Evolutionary conservation across 2,888 invertebrate genomes (phyloP), one percentile per base, ranked within the genome.

Genomic region (Cheilosia soror): DNA sequence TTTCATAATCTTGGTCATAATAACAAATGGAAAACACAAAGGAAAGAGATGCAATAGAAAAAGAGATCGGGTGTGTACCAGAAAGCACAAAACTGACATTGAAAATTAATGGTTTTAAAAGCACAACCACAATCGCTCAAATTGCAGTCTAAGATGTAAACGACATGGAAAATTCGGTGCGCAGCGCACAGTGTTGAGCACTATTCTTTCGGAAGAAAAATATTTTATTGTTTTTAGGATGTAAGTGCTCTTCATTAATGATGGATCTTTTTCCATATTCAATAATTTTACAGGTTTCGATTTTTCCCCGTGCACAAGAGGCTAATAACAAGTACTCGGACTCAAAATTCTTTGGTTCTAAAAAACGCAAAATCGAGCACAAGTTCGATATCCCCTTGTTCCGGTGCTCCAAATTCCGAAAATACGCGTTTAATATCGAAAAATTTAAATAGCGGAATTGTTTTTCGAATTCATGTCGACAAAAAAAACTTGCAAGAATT

Each of bases 31-130:
- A 47, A 9, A 47, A 20, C 4, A n/a, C 3, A 44, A 44, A 44
- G 20, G 47, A 47, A 47, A 20, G 55, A 31, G 6, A 31, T 31
- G 31, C 6, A 0, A 55, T 31, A 0, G 29, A 55, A 55, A 55
- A 31, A 55, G 55, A 55, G 4, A 55, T 55, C 9, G 31, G 55
- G 4, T 55, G 55, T 31, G 31, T 55, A 31, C 55, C 31, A 55
- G 55, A 55, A 29, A 31, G 31, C 9, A 55, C 31, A n/a, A 55
- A 55, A 55, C 15, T 55, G 9, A 55, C 6, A 15, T 7, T 55
- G 1, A 31, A 55, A 31, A n/a, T 55, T 2, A 55, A 55, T 55
- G 55, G 31, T 55, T 51, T 55, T 15, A 31, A 55, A 29, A 53
- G n/a, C 53, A 1, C n/a, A 53, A 53, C 31, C 7, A 53, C 53